A percentile compares a stretch with the other conserved stretches of the same genome.
Evolutionary conservation across 2,888 invertebrate genomes (phyloP).

Genomic region (Catocala sponsa): DNA sequence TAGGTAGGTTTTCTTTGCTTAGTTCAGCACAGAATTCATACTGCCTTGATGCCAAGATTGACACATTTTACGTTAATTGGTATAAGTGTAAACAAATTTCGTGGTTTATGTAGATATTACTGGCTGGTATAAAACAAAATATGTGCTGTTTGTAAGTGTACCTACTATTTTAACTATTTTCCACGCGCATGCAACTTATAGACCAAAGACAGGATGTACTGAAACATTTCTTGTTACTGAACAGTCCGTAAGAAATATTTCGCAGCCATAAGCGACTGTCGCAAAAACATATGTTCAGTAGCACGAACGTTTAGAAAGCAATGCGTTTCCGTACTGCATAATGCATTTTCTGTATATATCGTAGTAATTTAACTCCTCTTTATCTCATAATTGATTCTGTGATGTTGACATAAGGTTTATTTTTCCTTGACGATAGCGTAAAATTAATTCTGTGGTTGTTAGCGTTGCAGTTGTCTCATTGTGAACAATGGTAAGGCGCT

Average conservation of each 20-base stretch:
- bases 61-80: too few species aligned
- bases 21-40: too few species aligned
- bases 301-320: constrained; percentile 66
- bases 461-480: constrained; percentile 49
- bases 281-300: constrained; percentile 56
- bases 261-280: constrained; percentile 39
- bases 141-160: too few species aligned
- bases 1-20: too few species aligned
- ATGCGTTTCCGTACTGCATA: constrained; percentile 64
- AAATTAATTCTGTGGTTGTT: constrained; percentile 48
- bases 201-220: constrained; percentile 27
- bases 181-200: not conserved
- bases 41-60: too few species aligned
- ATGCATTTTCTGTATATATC: constrained; percentile 58
- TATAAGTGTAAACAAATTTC: too few species aligned
- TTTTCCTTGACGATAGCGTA: constrained; percentile 29
- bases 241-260: constrained; percentile 34
- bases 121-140: too few species aligned
- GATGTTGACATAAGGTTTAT: constrained; percentile 28
- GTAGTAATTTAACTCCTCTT: constrained; percentile 37
- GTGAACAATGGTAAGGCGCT: constrained; percentile 57
- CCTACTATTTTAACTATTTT: too few species aligned
- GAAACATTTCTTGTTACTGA: constrained; percentile 39
- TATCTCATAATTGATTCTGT: constrained; percentile 36
- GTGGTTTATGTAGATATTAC: too few species aligned